These are phyloP conservation scores for Nomia melanderi DNA, from an alignment of 1,140 invertebrate genomes.

Conservation along the genomic window DNA sequence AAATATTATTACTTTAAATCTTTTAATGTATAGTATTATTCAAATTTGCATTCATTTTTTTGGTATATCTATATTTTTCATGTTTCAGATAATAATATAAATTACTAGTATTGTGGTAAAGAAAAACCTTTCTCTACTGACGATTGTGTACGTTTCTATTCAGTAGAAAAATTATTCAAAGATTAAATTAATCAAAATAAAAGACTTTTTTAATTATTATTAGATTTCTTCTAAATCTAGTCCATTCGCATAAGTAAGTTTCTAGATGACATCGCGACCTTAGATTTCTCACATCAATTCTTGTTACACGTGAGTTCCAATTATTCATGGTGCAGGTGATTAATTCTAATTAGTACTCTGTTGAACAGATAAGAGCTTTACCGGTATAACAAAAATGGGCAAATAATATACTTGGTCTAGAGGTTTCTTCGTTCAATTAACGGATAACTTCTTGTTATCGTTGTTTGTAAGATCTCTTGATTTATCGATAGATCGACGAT, in stretches of 20 bases:
- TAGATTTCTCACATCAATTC: conserved; percentile 14
- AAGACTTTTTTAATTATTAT: too few species aligned
- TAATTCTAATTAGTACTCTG: conserved; percentile 61
- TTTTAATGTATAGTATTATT: too few species aligned
- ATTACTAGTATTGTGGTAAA: too few species aligned
- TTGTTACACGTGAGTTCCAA: background rate
- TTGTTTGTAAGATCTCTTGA: background rate
- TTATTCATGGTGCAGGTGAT: conserved; percentile 49
- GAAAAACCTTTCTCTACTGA: too few species aligned
- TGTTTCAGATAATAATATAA: too few species aligned
- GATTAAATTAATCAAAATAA: too few species aligned
- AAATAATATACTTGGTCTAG: conserved; percentile 53
- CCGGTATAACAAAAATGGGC: conserved; percentile 51
- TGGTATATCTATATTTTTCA: too few species aligned
- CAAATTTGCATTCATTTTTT: too few species aligned
- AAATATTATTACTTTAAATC: too few species aligned
- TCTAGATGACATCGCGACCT: background rate
- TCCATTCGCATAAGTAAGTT: background rate
- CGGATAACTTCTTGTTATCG: conserved; percentile 41
- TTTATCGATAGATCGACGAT: conserved; percentile 20
- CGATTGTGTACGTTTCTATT: too few species aligned
- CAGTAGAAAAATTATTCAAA: too few species aligned
- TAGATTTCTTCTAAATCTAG: too few species aligned
- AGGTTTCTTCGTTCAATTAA: conserved; percentile 41
- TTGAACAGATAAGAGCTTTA: conserved; percentile 26